Conservation (phyloP, 2,888 invertebrate genomes). For the Platynereis dumerilii region DNA sequence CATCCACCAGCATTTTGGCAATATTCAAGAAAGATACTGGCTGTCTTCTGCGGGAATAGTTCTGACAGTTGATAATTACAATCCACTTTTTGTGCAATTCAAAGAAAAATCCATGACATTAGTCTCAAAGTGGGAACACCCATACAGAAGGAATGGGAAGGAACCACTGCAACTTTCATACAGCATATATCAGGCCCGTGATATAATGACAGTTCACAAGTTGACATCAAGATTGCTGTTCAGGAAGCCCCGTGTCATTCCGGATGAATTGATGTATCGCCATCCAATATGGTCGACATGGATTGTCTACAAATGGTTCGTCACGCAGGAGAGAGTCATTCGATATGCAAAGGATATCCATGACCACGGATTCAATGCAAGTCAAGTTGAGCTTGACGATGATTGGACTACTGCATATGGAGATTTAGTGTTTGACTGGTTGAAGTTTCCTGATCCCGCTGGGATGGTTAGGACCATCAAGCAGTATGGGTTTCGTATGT, state of each 20-base stretch:
- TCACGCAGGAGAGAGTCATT: slow-evolving; percentile 68
- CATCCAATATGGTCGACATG: slow-evolving; percentile 89
- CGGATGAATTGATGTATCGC: slow-evolving; percentile 74
- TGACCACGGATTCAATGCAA: slow-evolving; percentile 41
- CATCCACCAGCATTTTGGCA: slow-evolving; percentile 41
- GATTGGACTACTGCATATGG: slow-evolving; percentile 88
- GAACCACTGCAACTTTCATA: slow-evolving; percentile 64
- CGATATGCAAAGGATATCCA: slow-evolving; percentile 45
- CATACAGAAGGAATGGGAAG: slow-evolving; percentile 22
- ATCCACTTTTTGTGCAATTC: slow-evolving; percentile 79
- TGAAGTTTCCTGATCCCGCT: slow-evolving; percentile 75
- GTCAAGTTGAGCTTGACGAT: slow-evolving; percentile 74
- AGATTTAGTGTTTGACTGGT: slow-evolving; percentile 74
- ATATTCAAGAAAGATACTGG: slow-evolving; percentile 65
- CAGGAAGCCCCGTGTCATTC: slow-evolving; percentile 71
- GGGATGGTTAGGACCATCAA: slow-evolving; percentile 69
- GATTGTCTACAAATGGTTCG: slow-evolving; percentile 75
- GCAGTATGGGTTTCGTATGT: slow-evolving; percentile 73
- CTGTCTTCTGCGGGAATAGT: slow-evolving; percentile 76
- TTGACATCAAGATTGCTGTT: slow-evolving; percentile 71
- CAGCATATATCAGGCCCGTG: slow-evolving; percentile 70
- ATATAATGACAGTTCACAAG: slow-evolving; percentile 72
- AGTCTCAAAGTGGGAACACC: slow-evolving; percentile 29
- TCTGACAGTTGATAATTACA: slow-evolving; percentile 70
- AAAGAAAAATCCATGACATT: slow-evolving; percentile 71